Conservation (phyloP, 2,797 vertebrate genomes). For the Acrossocheilus wenchowensis region DNA sequence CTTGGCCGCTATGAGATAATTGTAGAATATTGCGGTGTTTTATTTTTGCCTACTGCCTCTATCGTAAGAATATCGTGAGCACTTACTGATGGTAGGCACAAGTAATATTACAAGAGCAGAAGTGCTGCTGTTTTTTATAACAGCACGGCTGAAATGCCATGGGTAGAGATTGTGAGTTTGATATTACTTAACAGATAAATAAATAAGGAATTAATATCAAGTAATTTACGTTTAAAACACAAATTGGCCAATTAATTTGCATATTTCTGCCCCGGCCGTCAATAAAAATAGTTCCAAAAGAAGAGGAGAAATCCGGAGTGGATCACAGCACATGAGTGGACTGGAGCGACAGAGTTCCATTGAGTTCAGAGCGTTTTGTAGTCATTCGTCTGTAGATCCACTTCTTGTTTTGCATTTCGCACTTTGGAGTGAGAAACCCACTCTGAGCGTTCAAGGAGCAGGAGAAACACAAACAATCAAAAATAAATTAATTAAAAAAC, state of each 20-base stretch:
- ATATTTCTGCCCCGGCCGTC: not conserved
- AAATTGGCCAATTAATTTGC: not conserved
- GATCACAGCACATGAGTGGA: not conserved
- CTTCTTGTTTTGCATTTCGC: not conserved
- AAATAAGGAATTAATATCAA: not conserved
- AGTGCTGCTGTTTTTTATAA: conserved; percentile 8
- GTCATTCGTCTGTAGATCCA: not conserved
- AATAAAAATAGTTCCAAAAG: not conserved
- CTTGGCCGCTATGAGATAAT: not conserved
- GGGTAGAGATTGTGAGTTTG: not conserved
- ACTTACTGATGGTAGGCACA: not conserved
- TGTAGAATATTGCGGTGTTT: not conserved
- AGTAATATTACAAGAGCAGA: not conserved
- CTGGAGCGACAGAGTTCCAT: not conserved
- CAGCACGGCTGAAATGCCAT: not conserved
- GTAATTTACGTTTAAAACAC: no score
- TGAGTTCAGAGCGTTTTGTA: not conserved
- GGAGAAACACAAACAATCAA: not conserved
- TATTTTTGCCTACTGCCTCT: not conserved
- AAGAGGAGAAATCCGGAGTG: not conserved
- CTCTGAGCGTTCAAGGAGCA: not conserved
- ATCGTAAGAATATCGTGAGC: not conserved
- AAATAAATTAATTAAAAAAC: not conserved
- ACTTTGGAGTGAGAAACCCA: not conserved
- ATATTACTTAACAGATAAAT: not conserved